phyloP scores from a whole-genome alignment of 2,113 vertebrate species.

The Chaetura pelagica region DNA sequence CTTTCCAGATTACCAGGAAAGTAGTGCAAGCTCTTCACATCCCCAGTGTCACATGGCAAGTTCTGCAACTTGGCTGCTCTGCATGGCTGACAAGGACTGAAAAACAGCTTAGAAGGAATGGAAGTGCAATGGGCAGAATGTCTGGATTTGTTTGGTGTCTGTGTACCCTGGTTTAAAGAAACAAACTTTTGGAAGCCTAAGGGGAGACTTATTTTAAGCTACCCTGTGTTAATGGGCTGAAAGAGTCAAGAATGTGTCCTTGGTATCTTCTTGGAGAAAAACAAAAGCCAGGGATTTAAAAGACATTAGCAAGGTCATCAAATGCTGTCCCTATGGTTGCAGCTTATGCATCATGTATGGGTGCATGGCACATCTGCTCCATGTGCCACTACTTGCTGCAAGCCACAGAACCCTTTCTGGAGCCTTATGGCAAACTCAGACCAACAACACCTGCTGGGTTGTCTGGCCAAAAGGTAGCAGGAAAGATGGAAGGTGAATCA shows the following conservation, averaged over 20 bases:
- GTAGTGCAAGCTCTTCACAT: background rate
- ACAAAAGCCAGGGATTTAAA: background rate
- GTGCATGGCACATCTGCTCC: background rate
- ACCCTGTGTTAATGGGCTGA: background rate
- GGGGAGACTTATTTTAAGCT: background rate
- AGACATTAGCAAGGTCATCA: background rate
- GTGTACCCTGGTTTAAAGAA: background rate
- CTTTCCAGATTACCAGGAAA: background rate
- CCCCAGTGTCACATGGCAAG: background rate
- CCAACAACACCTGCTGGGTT: background rate
- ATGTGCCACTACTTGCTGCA: background rate
- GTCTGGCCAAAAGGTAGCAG: background rate
- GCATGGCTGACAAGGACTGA: background rate
- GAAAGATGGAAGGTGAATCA: background rate
- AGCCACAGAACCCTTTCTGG: background rate
- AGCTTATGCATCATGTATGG: background rate
- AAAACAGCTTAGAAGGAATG: background rate
- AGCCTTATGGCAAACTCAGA: background rate
- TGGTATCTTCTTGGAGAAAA: background rate
- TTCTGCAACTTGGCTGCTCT: background rate
- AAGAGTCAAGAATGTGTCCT: background rate
- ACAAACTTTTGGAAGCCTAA: background rate
- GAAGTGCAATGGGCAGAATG: background rate
- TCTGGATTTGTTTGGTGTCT: background rate
- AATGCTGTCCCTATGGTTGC: background rate